Evolutionary conservation across 2,888 invertebrate genomes (phyloP).

Genomic region (Caenorhabditis sp.): DNA sequence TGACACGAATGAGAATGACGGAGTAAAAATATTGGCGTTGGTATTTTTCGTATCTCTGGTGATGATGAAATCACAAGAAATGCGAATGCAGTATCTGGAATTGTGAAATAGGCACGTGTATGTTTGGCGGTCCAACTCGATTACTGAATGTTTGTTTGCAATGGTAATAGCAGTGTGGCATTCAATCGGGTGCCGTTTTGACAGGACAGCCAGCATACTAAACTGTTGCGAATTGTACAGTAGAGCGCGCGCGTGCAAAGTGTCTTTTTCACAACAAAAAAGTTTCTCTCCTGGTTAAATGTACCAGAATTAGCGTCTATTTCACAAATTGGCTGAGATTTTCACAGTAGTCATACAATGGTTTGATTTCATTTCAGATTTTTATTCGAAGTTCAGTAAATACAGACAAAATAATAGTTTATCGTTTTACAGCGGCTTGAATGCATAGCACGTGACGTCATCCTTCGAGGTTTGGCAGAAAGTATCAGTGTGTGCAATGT

Average conservation of each 20-base stretch:
- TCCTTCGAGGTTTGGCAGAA: conserved; percentile 74
- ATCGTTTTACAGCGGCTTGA: conserved; percentile 66
- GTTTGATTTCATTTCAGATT: no score
- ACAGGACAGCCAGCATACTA: not conserved
- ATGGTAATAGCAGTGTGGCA: conserved; percentile 29
- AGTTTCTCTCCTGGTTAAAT: no score
- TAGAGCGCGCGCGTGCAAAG: no score
- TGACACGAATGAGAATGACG: conserved; percentile 22
- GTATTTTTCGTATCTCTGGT: not conserved
- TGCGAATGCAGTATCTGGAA: not conserved
- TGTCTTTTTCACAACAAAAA: no score
- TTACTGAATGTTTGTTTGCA: conserved; percentile 32
- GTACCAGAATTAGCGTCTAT: no score
- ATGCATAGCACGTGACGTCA: conserved; percentile 76
- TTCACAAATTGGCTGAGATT: no score
- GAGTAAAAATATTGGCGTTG: not conserved
- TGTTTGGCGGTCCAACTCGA: conserved; percentile 15
- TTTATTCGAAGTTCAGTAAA: not conserved
- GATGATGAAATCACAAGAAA: no score
- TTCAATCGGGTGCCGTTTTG: not conserved
- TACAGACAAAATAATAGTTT: conserved; percentile 22
- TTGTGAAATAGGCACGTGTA: conserved; percentile 26
- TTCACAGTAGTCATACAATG: no score
- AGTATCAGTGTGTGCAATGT: conserved; percentile 75
- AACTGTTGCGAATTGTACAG: no score